Evolutionary conservation across 2,797 vertebrate genomes (phyloP), one percentile per base, ranked within the genome.

Genomic region (Squalus acanthias): DNA sequence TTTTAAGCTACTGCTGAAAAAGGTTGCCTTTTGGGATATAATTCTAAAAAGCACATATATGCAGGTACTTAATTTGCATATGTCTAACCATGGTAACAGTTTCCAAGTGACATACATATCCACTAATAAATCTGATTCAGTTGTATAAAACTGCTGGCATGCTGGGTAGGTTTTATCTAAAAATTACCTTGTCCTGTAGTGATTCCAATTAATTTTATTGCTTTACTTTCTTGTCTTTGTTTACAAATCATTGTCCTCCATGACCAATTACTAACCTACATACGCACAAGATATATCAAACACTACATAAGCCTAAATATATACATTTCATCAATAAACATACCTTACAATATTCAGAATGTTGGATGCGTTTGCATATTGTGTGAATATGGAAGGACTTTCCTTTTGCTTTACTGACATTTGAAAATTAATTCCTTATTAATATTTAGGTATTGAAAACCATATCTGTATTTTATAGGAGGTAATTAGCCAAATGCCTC

Each of bases 21-120:
- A 33, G 50, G 1, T 74, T 53, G 29, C 26, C 29, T 74, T 95
- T 57, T n/a, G 46, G 12, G 2, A 60, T 20, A n/a, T n/a, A 17
- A 20, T 95, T 95, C 67, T 33, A 74, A 74, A 60, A 95, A 17
- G 13, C 70, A 76, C 17, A n/a, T 67, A 93, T 57, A 33, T 57
- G 29, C 67, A 72, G 50, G 69, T 95, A 72, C 29, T 95, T 76
- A 95, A 95, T 95, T 57, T 53, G 5, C 46, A 60, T 1, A 76
- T 74, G 94, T 12, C 26, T 57, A 95, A 95, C 94, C 70, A 74
- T 72, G 46, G 50, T 74, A 76, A 95, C 69, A 95, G 94, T 76
- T 95, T 60, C 94, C 70, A 57, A 7, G 94, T 70, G 65, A 53
- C 26, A 74, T 53, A 67, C 46, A 53, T 24, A 95, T 53, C 69